Evolutionary conservation across 1,140 invertebrate species (phyloP), one percentile per base, ranked within the genome.

Genomic region (Lasaia peninsularis): DNA sequence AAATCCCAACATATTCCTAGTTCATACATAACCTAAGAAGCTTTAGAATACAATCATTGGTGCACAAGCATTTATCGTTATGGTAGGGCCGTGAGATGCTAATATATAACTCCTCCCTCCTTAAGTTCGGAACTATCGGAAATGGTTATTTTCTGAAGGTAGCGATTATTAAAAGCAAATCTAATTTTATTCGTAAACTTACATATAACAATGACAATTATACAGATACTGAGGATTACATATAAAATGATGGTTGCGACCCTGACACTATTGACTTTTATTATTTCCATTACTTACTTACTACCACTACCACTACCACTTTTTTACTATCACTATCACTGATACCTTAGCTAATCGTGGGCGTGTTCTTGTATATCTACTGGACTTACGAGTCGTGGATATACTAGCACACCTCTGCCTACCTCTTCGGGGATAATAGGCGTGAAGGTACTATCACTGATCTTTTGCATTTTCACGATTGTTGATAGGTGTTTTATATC

Each of bases 311-410:
- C 52, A 53, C 52, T 58, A n/a, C n/a, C 35, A 33, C 50, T 21
- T 52, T 50, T 50, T 50, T 12, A 33, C 21, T 44, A 18, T 56
- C 57, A 58, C 50, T 52, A 28, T 51, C 52, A 53, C 52, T 58
- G 14, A 9, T n/a, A n/a, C n/a, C n/a, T n/a, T n/a, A n/a, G n/a
- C n/a, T n/a, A n/a, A n/a, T n/a, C n/a, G n/a, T n/a, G n/a, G n/a
- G n/a, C n/a, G n/a, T n/a, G n/a, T n/a, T n/a, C n/a, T n/a, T n/a
- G n/a, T n/a, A n/a, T n/a, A n/a, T n/a, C n/a, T n/a, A n/a, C n/a
- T n/a, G n/a, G n/a, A n/a, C n/a, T n/a, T n/a, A n/a, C n/a, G n/a
- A n/a, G n/a, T n/a, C n/a, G n/a, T n/a, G n/a, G n/a, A n/a, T n/a
- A n/a, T n/a, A n/a, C n/a, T n/a, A n/a, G n/a, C n/a, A n/a, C n/a